phyloP scores from a whole-genome alignment of 2,888 invertebrate genomes.

The Laothoe populi region DNA sequence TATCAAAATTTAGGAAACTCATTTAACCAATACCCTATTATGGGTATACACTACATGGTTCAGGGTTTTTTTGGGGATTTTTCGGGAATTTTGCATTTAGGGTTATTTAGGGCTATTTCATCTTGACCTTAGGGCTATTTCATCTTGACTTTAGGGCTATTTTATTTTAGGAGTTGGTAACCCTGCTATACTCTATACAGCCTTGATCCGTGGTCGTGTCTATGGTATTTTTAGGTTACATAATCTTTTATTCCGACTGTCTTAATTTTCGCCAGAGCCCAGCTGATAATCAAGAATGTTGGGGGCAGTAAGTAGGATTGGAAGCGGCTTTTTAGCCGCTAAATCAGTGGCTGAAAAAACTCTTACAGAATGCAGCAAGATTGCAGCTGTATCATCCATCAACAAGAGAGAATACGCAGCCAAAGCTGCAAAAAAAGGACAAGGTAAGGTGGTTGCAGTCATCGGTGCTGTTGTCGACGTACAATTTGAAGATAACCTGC shows the following conservation, averaged over 20 bases:
- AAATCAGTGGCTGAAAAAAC: conserved; percentile 85
- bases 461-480: conserved; percentile 99
- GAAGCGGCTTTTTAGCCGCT: conserved; percentile 85
- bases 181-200: too few relatives aligned
- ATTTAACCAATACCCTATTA: too few relatives aligned
- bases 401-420: conserved; percentile 76
- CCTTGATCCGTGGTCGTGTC: conserved; percentile 33
- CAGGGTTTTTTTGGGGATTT: too few relatives aligned
- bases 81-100: too few relatives aligned
- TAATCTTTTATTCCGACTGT: conserved; percentile 63
- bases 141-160: too few relatives aligned
- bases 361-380: conserved; percentile 84
- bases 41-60: too few relatives aligned
- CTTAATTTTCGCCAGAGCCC: conserved; percentile 56
- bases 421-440: conserved; percentile 58
- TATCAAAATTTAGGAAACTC: too few relatives aligned
- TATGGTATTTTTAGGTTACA: conserved; percentile 66
- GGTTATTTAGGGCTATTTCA: too few relatives aligned
- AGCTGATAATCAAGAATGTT: conserved; percentile 79
- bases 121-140: too few relatives aligned
- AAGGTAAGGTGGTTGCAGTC: conserved; percentile 94
- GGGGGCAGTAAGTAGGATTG: conserved; percentile 85
- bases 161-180: too few relatives aligned
- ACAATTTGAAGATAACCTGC: conserved; percentile 96
- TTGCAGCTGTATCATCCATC: conserved; percentile 70